Evolutionary conservation across 2,888 invertebrate genomes (phyloP), one percentile per base, ranked within the genome.

Genomic region (Halictus ligatus): DNA sequence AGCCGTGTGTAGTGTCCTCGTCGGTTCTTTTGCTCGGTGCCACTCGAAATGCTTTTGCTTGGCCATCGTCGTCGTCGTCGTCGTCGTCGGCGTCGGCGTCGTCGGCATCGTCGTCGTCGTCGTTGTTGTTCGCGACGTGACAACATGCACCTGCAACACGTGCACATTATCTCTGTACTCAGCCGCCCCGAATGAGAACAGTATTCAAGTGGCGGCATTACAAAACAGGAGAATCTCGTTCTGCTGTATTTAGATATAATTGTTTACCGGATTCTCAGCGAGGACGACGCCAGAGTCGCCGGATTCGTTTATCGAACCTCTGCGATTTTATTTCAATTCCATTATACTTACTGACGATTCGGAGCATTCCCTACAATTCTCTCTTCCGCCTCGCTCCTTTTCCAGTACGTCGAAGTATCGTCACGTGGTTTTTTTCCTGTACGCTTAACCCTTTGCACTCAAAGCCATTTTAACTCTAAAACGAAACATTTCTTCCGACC

Each of bases 261-360:
- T 89, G 88, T 81, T 88, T 86, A 79, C 84, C 75, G 35, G 77
- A 35, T 67, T 64, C 67, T 58, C 76, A 15, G 60, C 60, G n/a
- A 60, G 46, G n/a, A 13, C 72, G 48, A 83, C 83, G n/a, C 60
- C 64, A 48, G 67, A 35, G 35, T 35, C 21, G 13, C 50, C 10
- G 35, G 35, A 60, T 29, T 76, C 78, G 60, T 48, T 73, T 64
- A 13, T 72, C 60, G 60, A 48, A 78, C 75, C 6, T 18, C 43
- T 21, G 18, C 54, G 21, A 74, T 74, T 80, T 67, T 21, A 29
- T 79, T 58, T 21, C 43, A 4, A 21, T 15, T 54, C 8, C 46
- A n/a, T 43, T 46, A 21, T 21, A 10, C 58, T 3, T n/a, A 43
- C 43, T 8, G 35, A 21, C 67, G 29, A 15, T 15, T 18, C 29